A percentile compares a stretch with the other conserved stretches of the same genome.
These are phyloP conservation scores for Drosophila hamatofila DNA, from an alignment of 2,888 invertebrate species.

Conservation along the genomic window DNA sequence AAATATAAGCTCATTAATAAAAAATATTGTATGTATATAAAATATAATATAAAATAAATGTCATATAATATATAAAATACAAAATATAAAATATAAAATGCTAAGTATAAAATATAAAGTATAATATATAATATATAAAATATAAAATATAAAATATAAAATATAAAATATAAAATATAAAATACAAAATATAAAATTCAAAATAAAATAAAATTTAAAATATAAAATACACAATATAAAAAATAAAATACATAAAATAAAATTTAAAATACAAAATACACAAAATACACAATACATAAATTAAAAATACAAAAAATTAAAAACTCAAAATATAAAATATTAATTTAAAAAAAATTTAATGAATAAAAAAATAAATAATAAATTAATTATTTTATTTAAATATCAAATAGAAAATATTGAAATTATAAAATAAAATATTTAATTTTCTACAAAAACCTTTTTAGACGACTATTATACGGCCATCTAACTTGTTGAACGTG, in stretches of 20 bases:
- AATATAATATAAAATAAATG: neutral
- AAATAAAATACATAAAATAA: neutral
- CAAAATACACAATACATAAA: neutral
- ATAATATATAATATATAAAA: neutral
- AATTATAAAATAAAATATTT: neutral
- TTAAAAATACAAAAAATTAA: neutral
- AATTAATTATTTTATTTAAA: no score
- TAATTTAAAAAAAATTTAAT: no score
- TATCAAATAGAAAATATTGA: neutral
- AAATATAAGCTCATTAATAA: neutral
- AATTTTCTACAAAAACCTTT: neutral
- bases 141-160: neutral
- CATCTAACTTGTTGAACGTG: neutral
- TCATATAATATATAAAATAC: neutral
- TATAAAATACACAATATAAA: neutral
- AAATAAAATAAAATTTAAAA: neutral
- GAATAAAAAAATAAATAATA: no score
- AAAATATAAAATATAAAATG: neutral
- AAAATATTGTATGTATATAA: neutral
- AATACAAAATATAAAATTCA: neutral
- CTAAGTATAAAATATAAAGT: neutral
- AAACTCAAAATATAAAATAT: neutral
- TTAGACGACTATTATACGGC: no score
- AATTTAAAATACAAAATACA: neutral
- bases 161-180: neutral